Evolutionary conservation across 2,113 vertebrate genomes (phyloP).

Genomic region (Apodemus speciosus): DNA sequence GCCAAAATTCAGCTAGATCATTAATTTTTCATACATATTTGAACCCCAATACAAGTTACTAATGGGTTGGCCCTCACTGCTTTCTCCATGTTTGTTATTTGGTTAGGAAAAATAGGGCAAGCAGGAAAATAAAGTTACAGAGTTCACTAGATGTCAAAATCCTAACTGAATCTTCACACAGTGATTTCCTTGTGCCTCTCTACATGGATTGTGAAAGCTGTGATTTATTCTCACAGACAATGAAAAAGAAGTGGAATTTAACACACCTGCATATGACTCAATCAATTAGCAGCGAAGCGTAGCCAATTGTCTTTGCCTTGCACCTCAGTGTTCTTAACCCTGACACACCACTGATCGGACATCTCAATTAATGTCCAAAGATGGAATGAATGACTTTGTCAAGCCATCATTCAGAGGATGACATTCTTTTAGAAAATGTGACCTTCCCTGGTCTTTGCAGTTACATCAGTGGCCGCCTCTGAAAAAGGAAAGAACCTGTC

Average conservation of each 20-base stretch:
- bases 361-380: conserved; percentile 26
- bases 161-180: neutral
- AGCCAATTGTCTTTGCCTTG: neutral
- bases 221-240: neutral
- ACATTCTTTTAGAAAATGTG: neutral
- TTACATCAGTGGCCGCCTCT: neutral
- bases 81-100: neutral
- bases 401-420: conserved; percentile 33
- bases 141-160: neutral
- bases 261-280: neutral
- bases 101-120: neutral
- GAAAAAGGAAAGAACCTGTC: neutral
- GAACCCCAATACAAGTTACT: neutral
- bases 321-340: neutral
- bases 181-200: neutral
- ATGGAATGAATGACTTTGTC: conserved; percentile 22
- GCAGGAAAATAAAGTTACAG: neutral
- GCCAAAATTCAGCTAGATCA: neutral
- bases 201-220: neutral
- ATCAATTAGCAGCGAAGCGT: neutral
- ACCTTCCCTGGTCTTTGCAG: neutral
- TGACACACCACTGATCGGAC: neutral
- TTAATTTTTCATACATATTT: neutral
- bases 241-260: neutral
- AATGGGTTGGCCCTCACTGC: neutral